These are phyloP conservation scores for Panorpa germanica DNA, from an alignment of 2,888 invertebrate genomes.

Conservation along the genomic window DNA sequence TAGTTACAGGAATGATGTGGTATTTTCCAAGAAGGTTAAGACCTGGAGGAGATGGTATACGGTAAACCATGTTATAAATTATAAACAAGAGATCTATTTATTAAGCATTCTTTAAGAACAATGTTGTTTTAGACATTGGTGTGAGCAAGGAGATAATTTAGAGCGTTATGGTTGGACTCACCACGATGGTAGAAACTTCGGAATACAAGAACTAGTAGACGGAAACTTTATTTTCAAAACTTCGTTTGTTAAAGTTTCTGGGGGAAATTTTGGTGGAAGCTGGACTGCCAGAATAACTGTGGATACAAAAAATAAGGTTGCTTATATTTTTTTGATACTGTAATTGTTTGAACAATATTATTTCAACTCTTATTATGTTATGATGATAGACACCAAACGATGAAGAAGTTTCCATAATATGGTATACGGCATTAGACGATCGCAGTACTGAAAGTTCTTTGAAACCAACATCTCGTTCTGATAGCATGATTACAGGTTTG, in stretches of 20 bases:
- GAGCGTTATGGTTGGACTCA: conserved; percentile 75
- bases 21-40: conserved; percentile 53
- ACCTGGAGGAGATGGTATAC: conserved; percentile 54
- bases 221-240: conserved; percentile 57
- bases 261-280: conserved; percentile 72
- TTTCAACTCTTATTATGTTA: conserved; percentile 10
- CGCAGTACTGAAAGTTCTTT: conserved; percentile 32
- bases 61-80: conserved; percentile 26
- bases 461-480: conserved; percentile 17
- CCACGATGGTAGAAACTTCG: conserved; percentile 86
- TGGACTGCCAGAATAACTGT: conserved; percentile 78
- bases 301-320: conserved; percentile 18
- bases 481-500: conserved; percentile 21
- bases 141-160: conserved; percentile 70
- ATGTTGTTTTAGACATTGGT: conserved; percentile 59
- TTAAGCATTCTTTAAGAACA: too few species aligned
- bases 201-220: conserved; percentile 77
- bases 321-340: conserved; percentile 1
- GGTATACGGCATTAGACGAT: conserved; percentile 71
- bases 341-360: background rate
- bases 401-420: conserved; percentile 46
- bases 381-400: conserved; percentile 15
- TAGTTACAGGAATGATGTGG: conserved; percentile 95
- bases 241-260: conserved; percentile 70
- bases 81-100: too few species aligned